Conservation (phyloP, 1,140 invertebrate genomes). For the Pemphigus obesinymphae region DNA sequence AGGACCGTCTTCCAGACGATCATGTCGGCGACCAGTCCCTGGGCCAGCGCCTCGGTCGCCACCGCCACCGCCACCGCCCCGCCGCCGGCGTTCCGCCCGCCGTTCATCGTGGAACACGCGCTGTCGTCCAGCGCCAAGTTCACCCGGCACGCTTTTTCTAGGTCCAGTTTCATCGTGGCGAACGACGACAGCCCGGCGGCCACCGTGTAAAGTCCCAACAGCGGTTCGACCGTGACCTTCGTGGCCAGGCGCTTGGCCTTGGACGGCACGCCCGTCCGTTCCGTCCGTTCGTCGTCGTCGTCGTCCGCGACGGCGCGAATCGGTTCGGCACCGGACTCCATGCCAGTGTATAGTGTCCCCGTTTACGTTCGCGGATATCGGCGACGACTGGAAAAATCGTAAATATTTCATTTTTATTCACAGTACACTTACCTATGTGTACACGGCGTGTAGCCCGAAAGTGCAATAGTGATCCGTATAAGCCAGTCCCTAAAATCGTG, state of each 20-base stretch:
- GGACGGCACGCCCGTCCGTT: too few species aligned
- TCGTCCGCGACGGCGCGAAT: too few species aligned
- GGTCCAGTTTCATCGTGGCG: not conserved
- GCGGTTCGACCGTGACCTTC: not conserved
- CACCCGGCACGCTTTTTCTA: not conserved
- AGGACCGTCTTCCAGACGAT: slow-evolving; percentile 75
- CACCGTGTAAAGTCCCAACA: not conserved
- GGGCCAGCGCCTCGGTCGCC: slow-evolving; percentile 63
- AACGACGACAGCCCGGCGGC: not conserved
- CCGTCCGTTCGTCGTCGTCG: too few species aligned
- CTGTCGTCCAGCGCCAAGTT: not conserved
- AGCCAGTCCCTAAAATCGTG: too few species aligned
- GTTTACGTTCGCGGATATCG: too few species aligned
- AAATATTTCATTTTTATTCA: too few species aligned
- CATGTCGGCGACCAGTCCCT: slow-evolving; percentile 69
- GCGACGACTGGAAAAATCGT: too few species aligned
- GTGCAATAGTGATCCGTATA: too few species aligned
- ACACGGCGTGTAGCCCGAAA: too few species aligned
- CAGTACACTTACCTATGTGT: too few species aligned
- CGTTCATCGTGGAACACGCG: slow-evolving; percentile 32
- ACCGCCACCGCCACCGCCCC: slow-evolving; percentile 52
- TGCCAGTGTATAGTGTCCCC: too few species aligned
- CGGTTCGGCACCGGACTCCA: too few species aligned
- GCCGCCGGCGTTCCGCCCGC: slow-evolving; percentile 64
- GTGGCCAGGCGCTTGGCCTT: not conserved